Evolutionary conservation across 2,113 vertebrate species (phyloP).

Genomic region (Apteryx owenii): DNA sequence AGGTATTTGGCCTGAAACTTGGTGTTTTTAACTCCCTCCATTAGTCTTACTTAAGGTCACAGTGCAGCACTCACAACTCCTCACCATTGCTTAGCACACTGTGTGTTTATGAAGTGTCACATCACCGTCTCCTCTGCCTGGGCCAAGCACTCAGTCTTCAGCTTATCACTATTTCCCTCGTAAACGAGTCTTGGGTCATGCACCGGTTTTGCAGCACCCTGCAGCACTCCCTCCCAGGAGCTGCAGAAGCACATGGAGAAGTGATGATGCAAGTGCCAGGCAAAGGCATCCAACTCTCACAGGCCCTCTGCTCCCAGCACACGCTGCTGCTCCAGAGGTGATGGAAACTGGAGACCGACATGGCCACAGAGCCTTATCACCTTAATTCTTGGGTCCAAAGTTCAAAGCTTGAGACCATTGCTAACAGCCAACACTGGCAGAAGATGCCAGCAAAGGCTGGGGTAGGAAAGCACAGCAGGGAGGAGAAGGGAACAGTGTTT

Average conservation of each 20-base stretch:
- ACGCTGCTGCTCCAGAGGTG: accelerated
- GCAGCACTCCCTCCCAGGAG: too few species aligned
- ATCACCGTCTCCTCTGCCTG: too few species aligned
- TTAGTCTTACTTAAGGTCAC: neutral
- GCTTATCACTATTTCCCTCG: too few species aligned
- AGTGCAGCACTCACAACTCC: too few species aligned
- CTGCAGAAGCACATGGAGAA: too few species aligned
- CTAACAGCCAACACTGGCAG: neutral
- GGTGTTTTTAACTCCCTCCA: neutral
- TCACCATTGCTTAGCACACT: too few species aligned
- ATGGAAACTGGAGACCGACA: neutral
- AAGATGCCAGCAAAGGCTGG: neutral
- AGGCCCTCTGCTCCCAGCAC: neutral
- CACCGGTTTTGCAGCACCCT: too few species aligned
- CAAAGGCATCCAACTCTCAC: too few species aligned
- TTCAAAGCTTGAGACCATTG: neutral
- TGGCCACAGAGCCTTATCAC: neutral
- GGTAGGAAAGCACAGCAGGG: neutral
- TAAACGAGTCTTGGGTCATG: too few species aligned
- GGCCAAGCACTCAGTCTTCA: too few species aligned
- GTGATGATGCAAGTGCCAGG: too few species aligned
- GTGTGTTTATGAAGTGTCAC: too few species aligned
- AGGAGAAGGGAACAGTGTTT: neutral
- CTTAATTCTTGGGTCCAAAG: neutral
- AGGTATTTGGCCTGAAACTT: neutral